Evolutionary conservation across 2,797 vertebrate species (phyloP).

Genomic region (Crax fasciolata): DNA sequence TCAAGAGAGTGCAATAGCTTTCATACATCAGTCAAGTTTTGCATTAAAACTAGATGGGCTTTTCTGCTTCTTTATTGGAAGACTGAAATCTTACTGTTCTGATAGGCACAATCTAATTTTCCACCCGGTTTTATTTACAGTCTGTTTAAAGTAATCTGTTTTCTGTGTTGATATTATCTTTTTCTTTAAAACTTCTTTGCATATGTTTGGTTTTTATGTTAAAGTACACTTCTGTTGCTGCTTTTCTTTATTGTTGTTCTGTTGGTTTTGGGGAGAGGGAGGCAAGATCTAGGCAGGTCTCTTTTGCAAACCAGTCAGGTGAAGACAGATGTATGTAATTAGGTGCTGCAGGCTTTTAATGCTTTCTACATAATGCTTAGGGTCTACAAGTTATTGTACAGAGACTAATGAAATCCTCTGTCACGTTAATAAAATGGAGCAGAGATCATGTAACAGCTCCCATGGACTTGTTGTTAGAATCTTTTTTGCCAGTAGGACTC

Average conservation of each 20-base stretch:
- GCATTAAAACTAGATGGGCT: neutral
- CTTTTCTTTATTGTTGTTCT: neutral
- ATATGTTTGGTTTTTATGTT: neutral
- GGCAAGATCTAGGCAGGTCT: neutral
- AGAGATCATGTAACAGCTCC: neutral
- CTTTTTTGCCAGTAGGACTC: neutral
- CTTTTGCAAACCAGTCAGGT: neutral
- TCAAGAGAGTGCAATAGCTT: neutral
- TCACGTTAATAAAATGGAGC: neutral
- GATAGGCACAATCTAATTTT: conserved; percentile 1
- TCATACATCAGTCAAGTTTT: neutral
- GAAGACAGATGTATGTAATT: neutral
- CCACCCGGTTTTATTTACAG: conserved; percentile 24
- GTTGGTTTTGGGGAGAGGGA: neutral
- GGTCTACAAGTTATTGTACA: neutral
- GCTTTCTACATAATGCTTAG: neutral
- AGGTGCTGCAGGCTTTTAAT: neutral
- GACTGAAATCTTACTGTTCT: neutral
- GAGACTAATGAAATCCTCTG: neutral
- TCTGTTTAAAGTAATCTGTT: neutral
- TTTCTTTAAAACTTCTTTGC: neutral
- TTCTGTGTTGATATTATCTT: neutral
- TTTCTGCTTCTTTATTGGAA: neutral
- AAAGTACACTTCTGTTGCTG: neutral
- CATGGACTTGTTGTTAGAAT: neutral